These are phyloP conservation scores for Temnothorax longispinosus DNA, from an alignment of 1,140 invertebrate genomes.

Conservation along the genomic window DNA sequence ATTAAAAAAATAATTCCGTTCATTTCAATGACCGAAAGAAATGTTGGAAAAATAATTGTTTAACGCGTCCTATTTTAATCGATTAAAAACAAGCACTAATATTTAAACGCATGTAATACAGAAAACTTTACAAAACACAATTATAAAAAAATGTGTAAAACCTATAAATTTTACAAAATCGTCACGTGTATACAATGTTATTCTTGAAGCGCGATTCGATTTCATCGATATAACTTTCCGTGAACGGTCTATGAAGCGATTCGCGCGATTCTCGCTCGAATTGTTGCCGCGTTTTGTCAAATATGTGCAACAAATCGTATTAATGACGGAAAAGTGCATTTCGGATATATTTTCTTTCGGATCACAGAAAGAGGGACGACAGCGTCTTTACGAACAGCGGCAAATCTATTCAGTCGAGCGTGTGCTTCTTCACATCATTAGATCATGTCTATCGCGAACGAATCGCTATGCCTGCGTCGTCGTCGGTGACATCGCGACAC, in stretches of 20 bases:
- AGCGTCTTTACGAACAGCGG: conserved; percentile 6
- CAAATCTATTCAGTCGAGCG: conserved; percentile 55
- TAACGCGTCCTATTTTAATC: neutral
- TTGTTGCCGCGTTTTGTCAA: neutral
- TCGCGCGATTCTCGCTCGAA: neutral
- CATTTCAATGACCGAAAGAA: neutral
- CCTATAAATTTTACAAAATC: neutral
- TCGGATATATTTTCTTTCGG: neutral
- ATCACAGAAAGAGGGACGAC: neutral
- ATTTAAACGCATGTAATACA: neutral
- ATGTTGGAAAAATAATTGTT: neutral
- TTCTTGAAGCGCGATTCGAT: neutral
- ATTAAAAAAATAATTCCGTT: neutral
- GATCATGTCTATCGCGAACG: conserved; percentile 42
- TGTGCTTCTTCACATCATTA: conserved; percentile 44
- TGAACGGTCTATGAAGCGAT: neutral
- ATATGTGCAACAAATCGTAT: neutral
- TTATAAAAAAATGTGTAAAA: neutral
- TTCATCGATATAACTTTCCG: neutral
- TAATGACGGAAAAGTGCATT: neutral
- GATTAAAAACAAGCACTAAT: neutral
- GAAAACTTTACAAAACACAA: neutral
- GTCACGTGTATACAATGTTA: neutral
- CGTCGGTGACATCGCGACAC: conserved; percentile 8
- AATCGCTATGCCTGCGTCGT: conserved; percentile 18